Base-by-base conservation (phyloP, 2,888 invertebrate species). In the Trichogramma evanescens region DNA sequence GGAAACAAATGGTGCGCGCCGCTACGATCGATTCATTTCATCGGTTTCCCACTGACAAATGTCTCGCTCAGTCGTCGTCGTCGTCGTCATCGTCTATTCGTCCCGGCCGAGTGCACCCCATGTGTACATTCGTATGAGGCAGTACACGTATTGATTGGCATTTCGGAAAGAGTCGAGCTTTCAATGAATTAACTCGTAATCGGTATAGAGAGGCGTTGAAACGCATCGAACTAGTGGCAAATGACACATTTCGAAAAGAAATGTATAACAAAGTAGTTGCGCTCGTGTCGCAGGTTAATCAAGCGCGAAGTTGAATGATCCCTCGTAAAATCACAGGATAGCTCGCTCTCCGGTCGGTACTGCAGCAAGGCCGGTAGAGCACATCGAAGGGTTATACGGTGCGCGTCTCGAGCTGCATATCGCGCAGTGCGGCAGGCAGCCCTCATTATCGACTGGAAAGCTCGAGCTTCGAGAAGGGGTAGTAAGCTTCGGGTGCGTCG, bases 401-500 rank as follows among this genome's bases (percentile, higher is more conserved):
- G 42, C 56, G n/a, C 8, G 45, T 26, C 46, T 5, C 6, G 8
- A 8, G 40, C 40, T 8, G 51, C 51, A 51, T 7, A 8, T 43
- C 40, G 44, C 9, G 67, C 66, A 65, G 61, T 50, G 69, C 66
- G 65, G 65, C 65, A 57, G 65, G 68, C 67, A 67, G 66, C 70
- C 72, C 69, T 69, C 71, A 73, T 75, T 77, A 77, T 77, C 77
- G 77, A 76, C 76, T 70, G 75, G 69, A 72, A 70, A 54, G 58
- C 67, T 49, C 61, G 63, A 66, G 67, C 60, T 71, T 67, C 69
- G 68, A 67, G 66, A 75, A 74, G 74, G 74, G 74, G 74, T 74
- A 71, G 26, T 26, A 26, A 26, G 70, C 70, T 66, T 70, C 68
- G 63, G 64, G 61, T 26, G 56, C 66, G 66, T 68, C 63, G 65